These are phyloP conservation scores for Apantesis nais DNA, from an alignment of 2,888 invertebrate genomes.

Conservation along the genomic window DNA sequence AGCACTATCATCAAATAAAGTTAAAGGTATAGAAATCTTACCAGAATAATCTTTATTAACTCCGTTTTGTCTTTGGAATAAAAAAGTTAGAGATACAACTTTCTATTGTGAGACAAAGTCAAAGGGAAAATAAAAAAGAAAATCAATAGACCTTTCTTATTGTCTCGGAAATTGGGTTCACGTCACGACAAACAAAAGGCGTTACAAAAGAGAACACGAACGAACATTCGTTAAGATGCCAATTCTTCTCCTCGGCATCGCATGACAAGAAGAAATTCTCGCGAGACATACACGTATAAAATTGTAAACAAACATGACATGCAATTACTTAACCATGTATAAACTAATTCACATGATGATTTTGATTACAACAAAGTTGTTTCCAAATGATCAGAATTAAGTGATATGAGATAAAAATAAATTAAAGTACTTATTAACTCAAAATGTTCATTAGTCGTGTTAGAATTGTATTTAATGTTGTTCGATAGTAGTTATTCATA, in stretches of 20 bases:
- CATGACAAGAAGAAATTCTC: conserved; percentile 18
- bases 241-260: conserved; percentile 13
- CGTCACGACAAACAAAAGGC: conserved; percentile 15
- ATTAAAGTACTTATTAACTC: not conserved
- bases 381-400: too few relatives aligned
- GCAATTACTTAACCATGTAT: conserved; percentile 33
- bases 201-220: conserved; percentile 16
- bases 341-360: conserved; percentile 29
- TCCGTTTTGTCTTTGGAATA: not conserved
- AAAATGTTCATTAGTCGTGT: not conserved
- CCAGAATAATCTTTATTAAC: not conserved
- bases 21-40: not conserved
- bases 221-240: conserved; percentile 16
- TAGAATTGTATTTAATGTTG: not conserved
- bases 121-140: conserved; percentile 14
- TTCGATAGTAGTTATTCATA: too few relatives aligned
- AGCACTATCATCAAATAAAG: not conserved
- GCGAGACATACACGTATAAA: conserved; percentile 20
- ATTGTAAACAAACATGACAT: conserved; percentile 32
- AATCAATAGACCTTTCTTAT: conserved; percentile 23
- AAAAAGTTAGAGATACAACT: not conserved
- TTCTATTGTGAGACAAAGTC: conserved; percentile 5
- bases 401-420: too few relatives aligned
- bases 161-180: conserved; percentile 22
- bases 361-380: conserved; percentile 1